phyloP scores from a whole-genome alignment of 2,797 vertebrate genomes.

The Pterois miles region DNA sequence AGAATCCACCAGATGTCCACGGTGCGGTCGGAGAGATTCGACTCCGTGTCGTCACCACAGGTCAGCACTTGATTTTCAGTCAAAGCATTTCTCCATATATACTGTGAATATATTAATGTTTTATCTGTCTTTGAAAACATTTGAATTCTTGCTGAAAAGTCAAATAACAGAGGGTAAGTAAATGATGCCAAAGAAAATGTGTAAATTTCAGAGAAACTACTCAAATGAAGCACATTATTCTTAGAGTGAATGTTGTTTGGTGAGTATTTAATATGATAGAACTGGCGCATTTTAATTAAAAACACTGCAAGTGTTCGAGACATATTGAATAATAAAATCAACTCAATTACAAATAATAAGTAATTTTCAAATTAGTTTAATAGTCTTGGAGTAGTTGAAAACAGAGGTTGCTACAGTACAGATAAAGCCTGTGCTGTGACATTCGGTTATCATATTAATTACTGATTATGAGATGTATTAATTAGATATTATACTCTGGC shows the following conservation, averaged over 20 bases:
- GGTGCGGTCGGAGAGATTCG: conserved; percentile 86
- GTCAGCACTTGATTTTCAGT: conserved; percentile 49
- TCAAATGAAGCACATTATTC: not conserved
- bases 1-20: conserved; percentile 89
- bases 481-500: not conserved
- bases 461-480: not conserved
- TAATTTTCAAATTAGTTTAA: not conserved
- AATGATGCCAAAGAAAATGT: not conserved
- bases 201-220: not conserved
- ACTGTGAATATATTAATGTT: not conserved
- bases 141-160: not conserved
- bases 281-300: not conserved
- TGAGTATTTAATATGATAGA: not conserved
- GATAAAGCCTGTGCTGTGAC: not conserved
- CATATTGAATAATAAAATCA: not conserved
- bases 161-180: not conserved
- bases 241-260: not conserved
- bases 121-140: not conserved
- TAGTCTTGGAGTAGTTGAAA: not conserved
- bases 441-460: not conserved
- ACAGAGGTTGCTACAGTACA: not conserved
- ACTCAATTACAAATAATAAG: not conserved
- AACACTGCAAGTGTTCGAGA: not conserved
- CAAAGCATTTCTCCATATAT: not conserved
- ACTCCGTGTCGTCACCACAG: conserved; percentile 87